Base-by-base conservation (phyloP, 2,888 invertebrate species). In the Orchesella flavescens region DNA sequence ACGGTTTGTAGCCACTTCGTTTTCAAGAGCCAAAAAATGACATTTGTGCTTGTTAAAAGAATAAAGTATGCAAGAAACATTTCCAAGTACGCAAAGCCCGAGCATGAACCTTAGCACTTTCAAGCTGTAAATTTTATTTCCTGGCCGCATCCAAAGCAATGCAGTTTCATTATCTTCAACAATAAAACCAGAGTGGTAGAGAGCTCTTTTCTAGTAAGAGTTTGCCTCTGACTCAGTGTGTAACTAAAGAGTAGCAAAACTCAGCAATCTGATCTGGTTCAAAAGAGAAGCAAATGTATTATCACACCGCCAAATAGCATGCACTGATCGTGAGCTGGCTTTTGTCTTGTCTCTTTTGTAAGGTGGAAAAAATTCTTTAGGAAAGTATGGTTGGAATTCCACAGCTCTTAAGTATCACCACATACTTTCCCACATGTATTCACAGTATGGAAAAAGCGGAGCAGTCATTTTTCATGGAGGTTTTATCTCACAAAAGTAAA, bases 371-470 rank as follows among this genome's bases (percentile, higher is more conserved):
- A 75, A 75, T 55, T 17, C 13, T 19, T 65, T 4, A 17, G 17
- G 3, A 55, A 74, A 75, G 43, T 66, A 75, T 66, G 65, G 43
- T 53, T 53, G 65, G 75, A 75, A 75, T 75, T 75, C 75, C 66
- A 68, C 68, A 44, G n/a, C 68, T 57, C 59, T 59, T 77, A 43
- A 68, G 43, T 59, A 68, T 59, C 68, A 77, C 44, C 59, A n/a
- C 76, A 77, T 68, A 77, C 46, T 68, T 77, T 68, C 59, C 57
- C 68, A 68, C 68, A 34, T 44, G 19, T 19, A 61, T 43, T 43
- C 9, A 59, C 43, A 65, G 65, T 65, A 63, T 9, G 9, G 19
- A 17, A 49, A 49, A 49, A 3, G 49, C 12, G 12, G 12, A 49
- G 15, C 13, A 15, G 12, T 12, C 7, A 65, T 44, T 43, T 24